Base-by-base conservation (phyloP, 1,140 invertebrate genomes). In the Neodiprion pinetum region DNA sequence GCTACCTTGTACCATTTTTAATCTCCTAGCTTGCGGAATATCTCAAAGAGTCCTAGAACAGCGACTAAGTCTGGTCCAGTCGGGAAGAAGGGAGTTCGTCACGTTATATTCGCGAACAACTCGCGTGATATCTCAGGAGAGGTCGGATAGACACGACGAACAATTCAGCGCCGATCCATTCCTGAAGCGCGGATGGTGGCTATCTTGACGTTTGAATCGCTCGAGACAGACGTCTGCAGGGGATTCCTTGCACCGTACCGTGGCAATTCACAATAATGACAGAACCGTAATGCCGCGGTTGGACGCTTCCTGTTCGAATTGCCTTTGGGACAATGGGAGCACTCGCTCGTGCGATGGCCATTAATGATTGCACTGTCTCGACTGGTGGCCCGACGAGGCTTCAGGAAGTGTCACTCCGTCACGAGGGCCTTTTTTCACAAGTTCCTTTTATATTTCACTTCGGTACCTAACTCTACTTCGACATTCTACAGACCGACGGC, bases 131-230 rank as follows among this genome's bases (percentile, higher is more conserved):
- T 61, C n/a, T n/a, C 53, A 61, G 11, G 53, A n/a, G 53, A 61
- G 61, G 65, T 23, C n/a, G 61, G 40, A 72, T n/a, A 48, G 47
- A 12, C 9, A 48, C 14, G 47, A 72, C 49, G 53, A 75, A 79
- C 76, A 75, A 79, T 77, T 79, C 77, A 79, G 50, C 68, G 72
- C 65, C 76, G 72, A 78, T 78, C 77, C 72, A 76, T 78, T 72
- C 71, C 53, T 7, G 67, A 61, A 72, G 73, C 70, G 73, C 61
- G 61, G 77, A 48, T 48, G 74, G 72, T 48, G 67, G 76, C 70
- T 81, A 81, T 81, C 80, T 81, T 73, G 81, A 82, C 79, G 74
- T 80, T 80, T 79, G 80, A 79, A 83, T 83, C 79, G 80, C 70
- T 67, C 74, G 61, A 77, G 77, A 80, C 77, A 73, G 72, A 76